A percentile compares a stretch with the other conserved stretches of the same genome.
Evolutionary conservation across 2,113 vertebrate genomes (phyloP).

Genomic region (Seriola dumerili): DNA sequence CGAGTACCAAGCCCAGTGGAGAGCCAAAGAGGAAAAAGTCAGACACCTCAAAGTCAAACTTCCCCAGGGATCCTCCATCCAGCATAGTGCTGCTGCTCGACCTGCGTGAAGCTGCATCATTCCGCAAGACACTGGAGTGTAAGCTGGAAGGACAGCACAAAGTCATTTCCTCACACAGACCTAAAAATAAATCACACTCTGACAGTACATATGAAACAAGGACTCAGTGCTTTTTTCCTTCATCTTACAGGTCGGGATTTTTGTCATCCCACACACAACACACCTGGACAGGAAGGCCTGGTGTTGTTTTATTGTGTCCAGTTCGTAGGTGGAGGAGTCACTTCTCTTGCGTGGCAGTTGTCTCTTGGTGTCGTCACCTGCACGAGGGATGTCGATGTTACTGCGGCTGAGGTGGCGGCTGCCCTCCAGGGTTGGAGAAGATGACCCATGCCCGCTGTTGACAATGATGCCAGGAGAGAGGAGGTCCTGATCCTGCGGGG

Average conservation of each 20-base stretch:
- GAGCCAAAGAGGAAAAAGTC: constrained; percentile 99
- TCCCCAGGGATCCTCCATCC: constrained; percentile 88
- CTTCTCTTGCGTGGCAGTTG: constrained; percentile 93
- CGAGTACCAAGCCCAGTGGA: constrained; percentile 95
- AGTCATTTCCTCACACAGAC: constrained; percentile 13
- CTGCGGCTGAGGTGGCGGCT: constrained; percentile 96
- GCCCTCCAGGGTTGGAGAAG: constrained; percentile 88
- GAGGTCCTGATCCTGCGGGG: constrained; percentile 90
- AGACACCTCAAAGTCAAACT: constrained; percentile 95
- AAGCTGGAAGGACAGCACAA: constrained; percentile 83
- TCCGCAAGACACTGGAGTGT: constrained; percentile 90
- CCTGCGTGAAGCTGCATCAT: constrained; percentile 84
- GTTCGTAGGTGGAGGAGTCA: constrained; percentile 94
- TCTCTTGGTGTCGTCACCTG: constrained; percentile 88
- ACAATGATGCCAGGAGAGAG: constrained; percentile 91
- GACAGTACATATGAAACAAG: constrained; percentile 4
- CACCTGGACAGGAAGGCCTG: constrained; percentile 97
- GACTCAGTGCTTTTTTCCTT: not conserved
- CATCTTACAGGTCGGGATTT: not conserved
- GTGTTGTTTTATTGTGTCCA: constrained; percentile 95
- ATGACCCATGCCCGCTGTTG: constrained; percentile 86
- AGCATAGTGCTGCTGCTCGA: constrained; percentile 92
- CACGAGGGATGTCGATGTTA: constrained; percentile 93
- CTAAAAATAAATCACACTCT: constrained; percentile 33
- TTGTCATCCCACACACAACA: constrained; percentile 21